These are phyloP conservation scores for Reticulitermes speratus DNA, from an alignment of 1,140 invertebrate species.

Conservation along the genomic window DNA sequence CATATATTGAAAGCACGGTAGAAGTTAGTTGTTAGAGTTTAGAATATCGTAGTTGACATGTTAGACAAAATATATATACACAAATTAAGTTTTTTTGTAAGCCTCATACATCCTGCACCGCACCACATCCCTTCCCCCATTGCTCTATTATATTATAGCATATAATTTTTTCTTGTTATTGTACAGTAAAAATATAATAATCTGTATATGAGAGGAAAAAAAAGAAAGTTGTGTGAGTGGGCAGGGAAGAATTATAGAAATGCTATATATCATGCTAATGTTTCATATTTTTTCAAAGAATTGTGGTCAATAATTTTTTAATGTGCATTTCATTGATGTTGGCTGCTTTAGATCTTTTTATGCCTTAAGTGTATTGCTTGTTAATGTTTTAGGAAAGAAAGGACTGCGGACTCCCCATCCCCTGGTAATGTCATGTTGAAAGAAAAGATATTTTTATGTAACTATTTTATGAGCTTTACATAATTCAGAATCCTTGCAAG, in stretches of 20 bases:
- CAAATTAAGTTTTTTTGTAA: constrained; percentile 30
- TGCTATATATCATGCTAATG: constrained; percentile 33
- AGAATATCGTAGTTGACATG: constrained; percentile 32
- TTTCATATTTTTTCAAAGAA: constrained; percentile 25
- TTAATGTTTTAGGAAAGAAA: background rate
- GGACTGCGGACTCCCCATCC: constrained; percentile 20
- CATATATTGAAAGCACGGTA: constrained; percentile 29
- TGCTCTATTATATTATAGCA: constrained; percentile 24
- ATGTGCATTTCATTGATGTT: constrained; percentile 6
- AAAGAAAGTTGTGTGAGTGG: constrained; percentile 18
- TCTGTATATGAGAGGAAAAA: constrained; percentile 29
- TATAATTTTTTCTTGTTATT: constrained; percentile 35
- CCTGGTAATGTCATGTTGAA: background rate
- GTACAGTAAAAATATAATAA: constrained; percentile 33
- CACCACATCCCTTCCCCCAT: background rate
- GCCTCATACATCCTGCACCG: constrained; percentile 31
- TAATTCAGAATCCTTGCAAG: background rate
- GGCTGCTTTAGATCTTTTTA: background rate
- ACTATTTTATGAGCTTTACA: background rate
- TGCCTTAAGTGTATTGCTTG: constrained; percentile 18
- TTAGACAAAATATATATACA: constrained; percentile 33
- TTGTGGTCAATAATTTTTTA: constrained; percentile 18
- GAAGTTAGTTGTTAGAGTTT: constrained; percentile 31
- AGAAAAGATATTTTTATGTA: constrained; percentile 1
- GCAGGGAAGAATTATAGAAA: constrained; percentile 19